These are phyloP conservation scores for Menidia menidia DNA, from an alignment of 2,797 vertebrate species.

Conservation along the genomic window DNA sequence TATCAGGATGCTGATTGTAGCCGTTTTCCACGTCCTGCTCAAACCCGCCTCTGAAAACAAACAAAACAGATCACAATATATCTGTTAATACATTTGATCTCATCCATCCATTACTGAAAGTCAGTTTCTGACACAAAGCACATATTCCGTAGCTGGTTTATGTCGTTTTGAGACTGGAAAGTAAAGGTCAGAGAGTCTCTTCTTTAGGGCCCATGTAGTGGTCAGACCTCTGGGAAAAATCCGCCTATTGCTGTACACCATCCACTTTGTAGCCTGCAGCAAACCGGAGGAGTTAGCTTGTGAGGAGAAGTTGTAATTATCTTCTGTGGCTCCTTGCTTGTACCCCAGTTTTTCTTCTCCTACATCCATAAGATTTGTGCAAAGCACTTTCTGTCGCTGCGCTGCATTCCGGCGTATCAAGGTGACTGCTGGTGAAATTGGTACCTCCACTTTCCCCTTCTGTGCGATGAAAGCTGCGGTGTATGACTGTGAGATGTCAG, in stretches of 20 bases:
- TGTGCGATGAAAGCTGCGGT: conserved; percentile 16
- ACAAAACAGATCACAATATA: conserved; percentile 28
- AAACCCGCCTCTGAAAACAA: conserved; percentile 79
- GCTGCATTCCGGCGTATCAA: conserved; percentile 15
- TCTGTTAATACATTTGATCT: conserved; percentile 48
- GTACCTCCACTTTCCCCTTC: conserved; percentile 22
- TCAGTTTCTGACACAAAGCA: conserved; percentile 51
- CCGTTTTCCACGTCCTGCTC: conserved; percentile 85
- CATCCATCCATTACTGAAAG: conserved; percentile 40
- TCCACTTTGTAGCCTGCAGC: conserved; percentile 21
- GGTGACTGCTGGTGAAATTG: conserved; percentile 48
- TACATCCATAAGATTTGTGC: neutral
- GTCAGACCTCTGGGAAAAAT: conserved; percentile 10
- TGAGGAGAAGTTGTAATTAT: conserved; percentile 34
- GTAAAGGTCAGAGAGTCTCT: conserved; percentile 41
- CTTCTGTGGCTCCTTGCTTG: conserved; percentile 37
- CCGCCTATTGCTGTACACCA: conserved; percentile 8
- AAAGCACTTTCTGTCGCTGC: conserved; percentile 17
- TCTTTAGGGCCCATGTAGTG: conserved; percentile 6
- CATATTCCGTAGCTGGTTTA: conserved; percentile 45
- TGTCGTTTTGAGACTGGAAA: conserved; percentile 27
- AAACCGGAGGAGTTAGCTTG: conserved; percentile 31
- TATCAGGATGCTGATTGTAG: conserved; percentile 75
- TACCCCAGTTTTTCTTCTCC: conserved; percentile 25
- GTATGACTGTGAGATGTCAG: conserved; percentile 21